Conservation (phyloP, 2,113 vertebrate species). For the Bubo bubo region DNA sequence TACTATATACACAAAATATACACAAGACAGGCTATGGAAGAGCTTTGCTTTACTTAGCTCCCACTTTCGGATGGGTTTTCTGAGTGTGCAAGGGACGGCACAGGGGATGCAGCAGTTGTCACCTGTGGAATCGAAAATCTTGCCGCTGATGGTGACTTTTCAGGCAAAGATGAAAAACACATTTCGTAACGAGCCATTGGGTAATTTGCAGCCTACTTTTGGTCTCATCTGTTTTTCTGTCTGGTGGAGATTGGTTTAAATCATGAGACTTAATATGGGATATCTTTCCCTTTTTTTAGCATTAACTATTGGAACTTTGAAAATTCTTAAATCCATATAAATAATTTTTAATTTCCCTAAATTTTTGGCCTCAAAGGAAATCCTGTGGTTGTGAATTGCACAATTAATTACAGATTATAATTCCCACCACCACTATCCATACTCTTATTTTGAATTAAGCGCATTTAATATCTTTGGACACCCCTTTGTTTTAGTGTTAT, state of each 20-base stretch:
- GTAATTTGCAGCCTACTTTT: neutral
- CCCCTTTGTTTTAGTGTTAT: neutral
- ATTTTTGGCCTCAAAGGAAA: neutral
- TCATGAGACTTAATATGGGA: neutral
- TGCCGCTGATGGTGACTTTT: neutral
- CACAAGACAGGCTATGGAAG: neutral
- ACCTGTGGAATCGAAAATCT: neutral
- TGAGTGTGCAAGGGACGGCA: neutral
- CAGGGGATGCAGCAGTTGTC: neutral
- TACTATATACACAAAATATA: neutral
- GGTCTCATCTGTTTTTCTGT: neutral
- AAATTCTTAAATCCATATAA: neutral
- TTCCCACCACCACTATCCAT: neutral
- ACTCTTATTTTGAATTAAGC: neutral
- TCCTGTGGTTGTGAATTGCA: neutral
- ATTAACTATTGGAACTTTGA: neutral
- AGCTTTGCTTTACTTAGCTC: neutral
- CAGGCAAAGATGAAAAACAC: neutral
- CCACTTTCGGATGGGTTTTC: neutral
- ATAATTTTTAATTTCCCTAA: neutral
- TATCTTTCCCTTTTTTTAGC: neutral
- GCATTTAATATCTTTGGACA: neutral
- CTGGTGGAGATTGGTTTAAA: neutral
- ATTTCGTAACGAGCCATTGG: neutral
- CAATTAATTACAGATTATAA: neutral